Evolutionary conservation across 2,888 invertebrate genomes (phyloP).

Genomic region (Zele albiditarsus): DNA sequence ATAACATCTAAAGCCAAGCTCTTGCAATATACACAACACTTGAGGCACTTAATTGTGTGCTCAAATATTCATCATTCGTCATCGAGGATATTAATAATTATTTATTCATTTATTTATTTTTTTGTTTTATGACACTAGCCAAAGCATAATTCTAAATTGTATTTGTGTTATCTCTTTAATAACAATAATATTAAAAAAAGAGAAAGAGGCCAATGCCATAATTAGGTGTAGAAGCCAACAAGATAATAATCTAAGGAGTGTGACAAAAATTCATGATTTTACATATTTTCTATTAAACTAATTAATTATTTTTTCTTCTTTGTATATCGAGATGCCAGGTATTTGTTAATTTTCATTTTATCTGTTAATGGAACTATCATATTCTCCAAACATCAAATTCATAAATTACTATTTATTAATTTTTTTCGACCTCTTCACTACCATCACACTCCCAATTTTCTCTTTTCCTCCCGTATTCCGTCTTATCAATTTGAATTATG

Average conservation of each 20-base stretch:
- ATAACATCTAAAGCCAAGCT: constrained; percentile 73
- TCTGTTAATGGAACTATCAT: neutral
- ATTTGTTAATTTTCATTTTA: neutral
- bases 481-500: neutral
- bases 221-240: constrained; percentile 57
- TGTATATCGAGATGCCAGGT: neutral
- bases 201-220: constrained; percentile 62
- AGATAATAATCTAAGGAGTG: constrained; percentile 38
- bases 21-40: constrained; percentile 73
- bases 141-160: constrained; percentile 70
- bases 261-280: constrained; percentile 25
- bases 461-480: neutral
- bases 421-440: neutral
- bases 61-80: constrained; percentile 64
- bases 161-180: constrained; percentile 61
- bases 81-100: constrained; percentile 22
- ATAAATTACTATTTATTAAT: neutral
- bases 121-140: constrained; percentile 52
- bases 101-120: constrained; percentile 47
- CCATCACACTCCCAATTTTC: neutral
- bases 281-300: constrained; percentile 21
- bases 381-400: neutral
- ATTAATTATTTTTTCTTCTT: constrained; percentile 18
- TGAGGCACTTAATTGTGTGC: constrained; percentile 73
- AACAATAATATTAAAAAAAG: constrained; percentile 63